These are phyloP conservation scores for Eupithecia abbreviata DNA, from an alignment of 2,888 invertebrate species.

Conservation along the genomic window DNA sequence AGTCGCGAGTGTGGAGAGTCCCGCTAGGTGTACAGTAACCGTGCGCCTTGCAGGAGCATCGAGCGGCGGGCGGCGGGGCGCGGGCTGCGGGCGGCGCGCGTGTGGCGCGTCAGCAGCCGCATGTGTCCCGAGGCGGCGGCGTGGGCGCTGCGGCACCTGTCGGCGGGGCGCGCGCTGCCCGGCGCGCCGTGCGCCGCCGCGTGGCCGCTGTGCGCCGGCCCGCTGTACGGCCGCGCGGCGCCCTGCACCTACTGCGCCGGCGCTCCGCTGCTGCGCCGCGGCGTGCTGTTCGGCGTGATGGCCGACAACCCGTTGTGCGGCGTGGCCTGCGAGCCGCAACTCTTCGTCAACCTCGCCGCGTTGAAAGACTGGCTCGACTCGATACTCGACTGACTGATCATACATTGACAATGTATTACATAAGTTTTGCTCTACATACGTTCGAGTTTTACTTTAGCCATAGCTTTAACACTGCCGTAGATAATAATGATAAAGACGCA, in stretches of 20 bases:
- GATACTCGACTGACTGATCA: constrained; percentile 43
- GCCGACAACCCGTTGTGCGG: constrained; percentile 60
- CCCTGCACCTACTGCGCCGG: constrained; percentile 69
- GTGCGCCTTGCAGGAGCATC: not conserved
- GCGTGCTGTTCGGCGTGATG: constrained; percentile 59
- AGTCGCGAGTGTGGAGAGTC: not conserved
- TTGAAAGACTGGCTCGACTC: constrained; percentile 60
- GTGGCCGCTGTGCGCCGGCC: constrained; percentile 52
- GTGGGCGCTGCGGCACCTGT: constrained; percentile 54
- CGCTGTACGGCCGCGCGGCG: constrained; percentile 46
- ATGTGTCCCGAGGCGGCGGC: constrained; percentile 30
- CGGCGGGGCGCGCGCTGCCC: constrained; percentile 38
- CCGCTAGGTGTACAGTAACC: not conserved
- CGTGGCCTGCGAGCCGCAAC: constrained; percentile 63
- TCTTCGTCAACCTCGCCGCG: constrained; percentile 61
- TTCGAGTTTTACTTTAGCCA: not conserved
- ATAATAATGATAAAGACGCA: not conserved
- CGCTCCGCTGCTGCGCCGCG: constrained; percentile 60
- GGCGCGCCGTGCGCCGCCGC: constrained; percentile 39
- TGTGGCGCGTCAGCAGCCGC: constrained; percentile 42
- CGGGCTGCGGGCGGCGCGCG: constrained; percentile 49
- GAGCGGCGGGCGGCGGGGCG: constrained; percentile 38
- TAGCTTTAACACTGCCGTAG: not conserved
- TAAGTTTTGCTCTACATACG: not conserved
- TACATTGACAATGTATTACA: constrained; percentile 27